Percentiles rank a stretch among this genome's conserved stretches.
Evolutionary conservation across 2,797 vertebrate genomes (phyloP).

Genomic region (Neosilurus hyrtlii): DNA sequence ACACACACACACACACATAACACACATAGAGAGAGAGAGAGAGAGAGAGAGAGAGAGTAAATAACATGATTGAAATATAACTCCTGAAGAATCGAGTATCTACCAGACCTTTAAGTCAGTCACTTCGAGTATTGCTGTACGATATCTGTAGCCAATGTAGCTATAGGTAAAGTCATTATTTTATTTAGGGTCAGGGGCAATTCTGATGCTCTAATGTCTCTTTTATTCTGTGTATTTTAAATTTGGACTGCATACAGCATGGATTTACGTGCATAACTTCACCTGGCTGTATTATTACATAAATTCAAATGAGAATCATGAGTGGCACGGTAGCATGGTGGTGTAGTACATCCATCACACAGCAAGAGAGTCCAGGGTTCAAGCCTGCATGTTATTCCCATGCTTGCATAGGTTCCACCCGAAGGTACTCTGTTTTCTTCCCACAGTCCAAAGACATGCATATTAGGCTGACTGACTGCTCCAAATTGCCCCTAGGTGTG

Average conservation of each 20-base stretch:
- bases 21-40: background rate
- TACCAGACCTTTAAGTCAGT: background rate
- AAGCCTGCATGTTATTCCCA: no score
- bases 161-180: background rate
- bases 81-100: background rate
- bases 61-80: slow-evolving; percentile 26
- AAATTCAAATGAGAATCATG: background rate
- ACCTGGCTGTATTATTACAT: background rate
- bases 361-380: no score
- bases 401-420: no score
- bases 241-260: background rate
- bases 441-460: no score
- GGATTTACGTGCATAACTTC: background rate
- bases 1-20: slow-evolving; percentile 3
- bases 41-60: background rate
- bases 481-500: no score
- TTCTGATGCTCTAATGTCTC: background rate
- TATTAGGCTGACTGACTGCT: no score
- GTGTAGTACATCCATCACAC: no score
- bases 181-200: background rate
- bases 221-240: background rate
- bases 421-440: no score
- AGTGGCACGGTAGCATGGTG: no score
- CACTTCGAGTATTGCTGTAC: background rate
- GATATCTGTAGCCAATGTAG: background rate